Percentiles rank a stretch among this genome's conserved stretches.
phyloP scores from a whole-genome alignment of 2,113 vertebrate species.

The Microcebus tavaratra region DNA sequence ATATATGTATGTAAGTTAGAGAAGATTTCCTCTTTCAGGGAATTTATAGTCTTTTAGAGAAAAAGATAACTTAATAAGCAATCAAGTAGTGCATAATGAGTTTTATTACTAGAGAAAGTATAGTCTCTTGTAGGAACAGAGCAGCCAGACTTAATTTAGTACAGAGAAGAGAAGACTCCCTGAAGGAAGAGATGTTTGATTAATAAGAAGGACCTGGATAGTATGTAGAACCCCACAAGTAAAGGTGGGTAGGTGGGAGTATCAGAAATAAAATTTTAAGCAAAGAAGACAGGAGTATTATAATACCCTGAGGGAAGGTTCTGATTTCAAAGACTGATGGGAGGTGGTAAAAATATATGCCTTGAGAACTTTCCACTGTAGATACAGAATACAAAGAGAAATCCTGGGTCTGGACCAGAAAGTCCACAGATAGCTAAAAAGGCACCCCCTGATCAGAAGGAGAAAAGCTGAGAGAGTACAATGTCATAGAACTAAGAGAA shows the following conservation, averaged over 20 bases:
- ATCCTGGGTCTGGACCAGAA: no score
- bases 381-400: no score
- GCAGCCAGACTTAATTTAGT: neutral
- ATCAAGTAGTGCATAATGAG: neutral
- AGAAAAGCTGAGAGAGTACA: neutral
- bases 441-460: rapidly evolving
- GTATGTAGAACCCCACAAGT: neutral
- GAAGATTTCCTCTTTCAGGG: neutral
- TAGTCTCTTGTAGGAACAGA: neutral
- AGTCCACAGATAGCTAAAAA: no score
- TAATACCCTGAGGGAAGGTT: no score
- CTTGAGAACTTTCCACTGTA: no score
- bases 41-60: neutral
- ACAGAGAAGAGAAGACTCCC: neutral
- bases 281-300: neutral
- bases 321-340: no score
- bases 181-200: neutral
- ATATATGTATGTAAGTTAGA: neutral
- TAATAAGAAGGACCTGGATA: neutral
- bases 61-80: neutral
- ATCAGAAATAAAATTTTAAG: neutral
- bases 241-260: neutral
- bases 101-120: neutral
- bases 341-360: no score
- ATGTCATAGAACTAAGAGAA: neutral